Percentiles rank a stretch among this genome's conserved stretches.
Conservation (phyloP, 2,888 invertebrate species). For the Xiphydria camelus region DNA sequence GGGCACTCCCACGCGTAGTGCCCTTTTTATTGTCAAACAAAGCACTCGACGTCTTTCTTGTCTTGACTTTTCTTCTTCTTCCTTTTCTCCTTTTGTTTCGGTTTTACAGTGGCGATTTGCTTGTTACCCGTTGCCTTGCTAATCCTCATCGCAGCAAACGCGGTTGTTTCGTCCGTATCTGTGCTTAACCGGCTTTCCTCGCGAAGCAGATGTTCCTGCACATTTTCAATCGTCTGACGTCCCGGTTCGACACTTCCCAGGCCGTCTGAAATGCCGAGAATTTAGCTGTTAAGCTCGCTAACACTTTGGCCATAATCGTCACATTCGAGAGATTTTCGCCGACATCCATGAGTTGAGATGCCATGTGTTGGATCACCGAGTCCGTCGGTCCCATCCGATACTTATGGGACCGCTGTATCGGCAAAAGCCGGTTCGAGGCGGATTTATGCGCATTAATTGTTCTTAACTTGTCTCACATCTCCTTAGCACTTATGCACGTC, state of each 20-base stretch:
- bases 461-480: constrained; percentile 18
- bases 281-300: constrained; percentile 18
- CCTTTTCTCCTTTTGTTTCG: not conserved
- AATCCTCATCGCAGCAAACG: not conserved
- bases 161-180: not conserved
- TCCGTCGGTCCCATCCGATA: constrained; percentile 13
- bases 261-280: constrained; percentile 23
- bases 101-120: too few species aligned
- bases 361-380: constrained; percentile 17
- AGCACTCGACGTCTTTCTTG: constrained; percentile 12
- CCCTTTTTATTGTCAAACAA: constrained; percentile 15
- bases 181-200: constrained; percentile 24
- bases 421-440: constrained; percentile 16
- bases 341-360: constrained; percentile 15
- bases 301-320: constrained; percentile 12
- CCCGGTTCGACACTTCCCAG: constrained; percentile 22
- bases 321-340: constrained; percentile 12
- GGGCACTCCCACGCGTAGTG: constrained; percentile 19
- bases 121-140: not conserved
- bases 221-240: constrained; percentile 20
- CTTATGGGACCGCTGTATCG: constrained; percentile 11
- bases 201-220: constrained; percentile 23
- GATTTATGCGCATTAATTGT: constrained; percentile 19
- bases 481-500: constrained; percentile 10
- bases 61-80: constrained; percentile 4